Evolutionary conservation across 2,888 invertebrate species (phyloP), one percentile per base, ranked within the genome.

Genomic region (Rhopalosiphum nymphaeae): DNA sequence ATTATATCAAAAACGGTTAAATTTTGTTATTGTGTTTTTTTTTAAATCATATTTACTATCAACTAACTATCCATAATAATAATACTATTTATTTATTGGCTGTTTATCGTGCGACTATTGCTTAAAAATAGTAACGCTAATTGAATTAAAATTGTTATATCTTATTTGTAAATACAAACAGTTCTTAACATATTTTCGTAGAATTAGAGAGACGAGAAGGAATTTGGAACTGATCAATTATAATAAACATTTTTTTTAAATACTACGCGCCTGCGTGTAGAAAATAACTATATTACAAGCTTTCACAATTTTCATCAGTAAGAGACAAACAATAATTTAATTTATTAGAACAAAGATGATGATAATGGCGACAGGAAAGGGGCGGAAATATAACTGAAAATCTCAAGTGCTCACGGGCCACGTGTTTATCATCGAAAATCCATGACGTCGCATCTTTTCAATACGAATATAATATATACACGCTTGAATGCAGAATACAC

Each of bases 371-470:
- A 49, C 21, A 29, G 42, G 42, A 44, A 61, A 89, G 21, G 0
- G 78, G 9, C 21, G 9, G 36, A n/a, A 56, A 25, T 89, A 89
- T 44, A 61, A 89, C 3, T 1, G 25, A 67, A 67, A 90, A 91
- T 61, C 67, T 91, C 49, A 25, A 78, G 90, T 78, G 90, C 46
- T 13, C 44, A 16, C 0, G 21, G 46, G 61, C 42, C 87, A 92
- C 49, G 87, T 92, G 92, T 92, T 92, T 42, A 49, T 53, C n/a
- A 42, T 92, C 87, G 5, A 86, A 87, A 87, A 92, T 67, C 53
- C 87, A 42, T 16, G 85, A 78, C 86, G 44, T n/a, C 25, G 7
- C 5, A 13, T 42, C 21, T 36, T 53, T 42, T 36, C 29, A 46
- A 13, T 46, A 90, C 46, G n/a, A 67, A 67, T 46, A 44, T n/a